These are phyloP conservation scores for Cardiocondyla obscurior DNA, from an alignment of 1,140 invertebrate genomes.

Conservation along the genomic window DNA sequence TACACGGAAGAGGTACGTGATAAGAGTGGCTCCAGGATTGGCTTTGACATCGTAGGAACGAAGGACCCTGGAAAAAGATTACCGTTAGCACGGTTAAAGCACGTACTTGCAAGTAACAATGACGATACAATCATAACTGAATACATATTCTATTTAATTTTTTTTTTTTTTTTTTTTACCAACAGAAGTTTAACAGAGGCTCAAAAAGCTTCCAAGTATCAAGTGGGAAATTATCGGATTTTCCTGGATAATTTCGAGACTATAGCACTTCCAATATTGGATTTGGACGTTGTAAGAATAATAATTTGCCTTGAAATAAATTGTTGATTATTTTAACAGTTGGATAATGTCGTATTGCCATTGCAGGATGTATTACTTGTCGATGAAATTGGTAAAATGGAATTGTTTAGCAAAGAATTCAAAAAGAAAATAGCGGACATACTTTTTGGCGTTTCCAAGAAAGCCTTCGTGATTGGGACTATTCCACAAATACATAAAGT, in stretches of 20 bases:
- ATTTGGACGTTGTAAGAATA: conserved; percentile 68
- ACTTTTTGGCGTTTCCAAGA: conserved; percentile 71
- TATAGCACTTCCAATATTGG: conserved; percentile 82
- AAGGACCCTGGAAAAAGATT: conserved; percentile 76
- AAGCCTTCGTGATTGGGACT: conserved; percentile 83
- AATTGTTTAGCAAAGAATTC: conserved; percentile 86
- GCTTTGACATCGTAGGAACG: conserved; percentile 86
- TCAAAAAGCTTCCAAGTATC: conserved; percentile 72
- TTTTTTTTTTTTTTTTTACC: conserved; percentile 39
- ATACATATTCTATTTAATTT: conserved; percentile 32
- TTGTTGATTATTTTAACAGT: neutral
- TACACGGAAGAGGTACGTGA: conserved; percentile 86
- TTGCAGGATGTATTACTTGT: conserved; percentile 82
- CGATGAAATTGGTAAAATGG: conserved; percentile 90
- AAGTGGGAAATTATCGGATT: conserved; percentile 86
- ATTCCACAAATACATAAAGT: conserved; percentile 81
- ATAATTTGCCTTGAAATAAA: neutral
- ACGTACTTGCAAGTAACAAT: conserved; percentile 51
- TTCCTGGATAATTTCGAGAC: conserved; percentile 86
- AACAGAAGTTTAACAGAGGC: conserved; percentile 60
- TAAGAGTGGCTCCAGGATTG: conserved; percentile 81
- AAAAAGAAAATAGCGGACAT: conserved; percentile 75
- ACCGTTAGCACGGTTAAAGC: conserved; percentile 84
- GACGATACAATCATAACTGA: conserved; percentile 9
- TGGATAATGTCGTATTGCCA: conserved; percentile 34